phyloP scores from a whole-genome alignment of 2,113 vertebrate genomes.

The Monarcha castaneiventris region DNA sequence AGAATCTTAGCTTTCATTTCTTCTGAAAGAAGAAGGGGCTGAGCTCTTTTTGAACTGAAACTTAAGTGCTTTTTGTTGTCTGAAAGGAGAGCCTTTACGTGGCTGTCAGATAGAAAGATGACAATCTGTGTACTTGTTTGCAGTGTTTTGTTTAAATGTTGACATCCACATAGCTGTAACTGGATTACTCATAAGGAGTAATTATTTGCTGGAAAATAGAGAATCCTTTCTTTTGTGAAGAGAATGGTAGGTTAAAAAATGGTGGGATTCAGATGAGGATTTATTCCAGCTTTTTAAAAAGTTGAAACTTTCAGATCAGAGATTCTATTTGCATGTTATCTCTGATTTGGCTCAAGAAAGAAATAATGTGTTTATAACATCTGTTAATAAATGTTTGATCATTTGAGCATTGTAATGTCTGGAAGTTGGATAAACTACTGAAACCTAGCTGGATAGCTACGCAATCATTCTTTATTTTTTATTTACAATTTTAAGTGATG shows the following conservation, averaged over 20 bases:
- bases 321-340: neutral
- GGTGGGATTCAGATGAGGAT: neutral
- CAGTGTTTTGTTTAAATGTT: neutral
- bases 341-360: neutral
- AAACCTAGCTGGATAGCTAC: neutral
- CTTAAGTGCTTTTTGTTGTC: neutral
- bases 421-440: neutral
- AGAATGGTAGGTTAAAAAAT: neutral
- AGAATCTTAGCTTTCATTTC: neutral
- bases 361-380: neutral
- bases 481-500: neutral
- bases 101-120: neutral
- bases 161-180: neutral
- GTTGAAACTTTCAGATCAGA: neutral
- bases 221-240: neutral
- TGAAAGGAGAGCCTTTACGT: neutral
- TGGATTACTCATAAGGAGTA: neutral
- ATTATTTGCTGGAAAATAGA: neutral
- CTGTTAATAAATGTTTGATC: neutral
- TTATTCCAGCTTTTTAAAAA: neutral
- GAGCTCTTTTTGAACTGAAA: neutral
- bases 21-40: neutral
- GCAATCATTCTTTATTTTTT: neutral
- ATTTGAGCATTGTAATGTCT: neutral
- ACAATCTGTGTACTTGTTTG: neutral